Conservation (phyloP, 2,113 vertebrate genomes). For the Phaetusa simplex region DNA sequence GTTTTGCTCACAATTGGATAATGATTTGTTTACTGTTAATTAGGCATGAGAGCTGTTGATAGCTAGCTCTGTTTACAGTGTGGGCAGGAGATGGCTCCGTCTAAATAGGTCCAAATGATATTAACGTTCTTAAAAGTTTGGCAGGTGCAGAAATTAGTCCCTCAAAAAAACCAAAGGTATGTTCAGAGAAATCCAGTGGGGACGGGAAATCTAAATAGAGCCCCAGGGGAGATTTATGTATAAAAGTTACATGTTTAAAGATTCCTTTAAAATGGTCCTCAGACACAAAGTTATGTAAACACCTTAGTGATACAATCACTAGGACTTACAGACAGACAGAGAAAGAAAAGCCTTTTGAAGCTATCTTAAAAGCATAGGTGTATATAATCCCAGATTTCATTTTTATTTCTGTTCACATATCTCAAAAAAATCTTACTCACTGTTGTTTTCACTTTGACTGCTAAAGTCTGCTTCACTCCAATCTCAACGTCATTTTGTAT, state of each 20-base stretch:
- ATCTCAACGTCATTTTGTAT: neutral
- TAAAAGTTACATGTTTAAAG: neutral
- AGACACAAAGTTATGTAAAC: neutral
- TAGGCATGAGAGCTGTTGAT: slow-evolving; percentile 20
- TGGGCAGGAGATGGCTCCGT: neutral
- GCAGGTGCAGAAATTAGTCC: neutral
- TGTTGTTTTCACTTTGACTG: neutral
- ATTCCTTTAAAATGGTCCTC: neutral
- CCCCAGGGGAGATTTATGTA: neutral
- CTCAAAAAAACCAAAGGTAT: neutral
- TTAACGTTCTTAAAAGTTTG: neutral
- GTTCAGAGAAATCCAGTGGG: slow-evolving; percentile 6
- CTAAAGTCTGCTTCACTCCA: neutral
- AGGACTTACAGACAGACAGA: neutral
- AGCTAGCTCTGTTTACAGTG: neutral
- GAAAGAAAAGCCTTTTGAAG: slow-evolving; percentile 5
- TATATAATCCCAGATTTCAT: neutral
- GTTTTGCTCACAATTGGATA: neutral
- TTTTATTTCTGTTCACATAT: neutral
- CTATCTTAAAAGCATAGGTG: neutral
- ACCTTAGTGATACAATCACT: neutral
- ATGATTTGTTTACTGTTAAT: slow-evolving; percentile 41
- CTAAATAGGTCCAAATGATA: slow-evolving; percentile 22
- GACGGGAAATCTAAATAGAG: neutral
- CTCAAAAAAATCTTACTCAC: neutral